Evolutionary conservation across 2,797 vertebrate species (phyloP).

Genomic region (Sebastes glaucus): DNA sequence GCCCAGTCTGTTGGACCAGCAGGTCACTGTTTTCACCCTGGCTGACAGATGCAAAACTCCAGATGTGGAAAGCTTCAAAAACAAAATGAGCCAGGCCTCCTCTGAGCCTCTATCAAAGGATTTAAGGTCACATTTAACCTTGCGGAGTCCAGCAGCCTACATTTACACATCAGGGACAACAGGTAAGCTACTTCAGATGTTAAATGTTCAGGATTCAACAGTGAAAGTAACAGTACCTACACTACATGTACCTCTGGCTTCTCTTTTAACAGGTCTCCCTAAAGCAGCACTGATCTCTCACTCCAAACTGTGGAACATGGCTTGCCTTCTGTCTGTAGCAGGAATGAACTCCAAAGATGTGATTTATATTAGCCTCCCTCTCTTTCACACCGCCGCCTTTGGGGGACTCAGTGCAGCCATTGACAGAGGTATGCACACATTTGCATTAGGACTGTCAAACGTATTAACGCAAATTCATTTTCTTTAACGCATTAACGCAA

Average conservation of each 20-base stretch:
- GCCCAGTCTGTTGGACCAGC: conserved; percentile 79
- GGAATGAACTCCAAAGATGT: conserved; percentile 74
- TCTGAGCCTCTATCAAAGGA: conserved; percentile 76
- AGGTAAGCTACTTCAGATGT: conserved; percentile 73
- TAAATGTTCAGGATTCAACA: background rate
- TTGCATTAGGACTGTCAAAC: background rate
- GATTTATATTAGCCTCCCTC: conserved; percentile 82
- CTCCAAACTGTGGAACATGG: conserved; percentile 52
- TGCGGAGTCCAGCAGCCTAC: conserved; percentile 78
- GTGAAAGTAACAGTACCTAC: rapidly evolving
- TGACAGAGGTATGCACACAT: conserved; percentile 60
- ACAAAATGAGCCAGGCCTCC: conserved; percentile 82
- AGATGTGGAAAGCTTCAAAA: conserved; percentile 75
- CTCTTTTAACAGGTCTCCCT: conserved; percentile 82
- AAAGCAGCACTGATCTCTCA: conserved; percentile 85
- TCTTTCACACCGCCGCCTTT: conserved; percentile 85
- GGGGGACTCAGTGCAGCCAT: conserved; percentile 77
- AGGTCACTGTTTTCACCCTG: conserved; percentile 78
- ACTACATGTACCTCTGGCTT: background rate
- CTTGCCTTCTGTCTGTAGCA: rapidly evolving
- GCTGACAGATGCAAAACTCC: conserved; percentile 66
- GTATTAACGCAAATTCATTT: no score
- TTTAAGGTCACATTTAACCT: conserved; percentile 77
- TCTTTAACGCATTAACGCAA: no score
- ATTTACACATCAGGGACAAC: conserved; percentile 95